phyloP scores from a whole-genome alignment of 2,113 vertebrate species.

The Raja brachyura region DNA sequence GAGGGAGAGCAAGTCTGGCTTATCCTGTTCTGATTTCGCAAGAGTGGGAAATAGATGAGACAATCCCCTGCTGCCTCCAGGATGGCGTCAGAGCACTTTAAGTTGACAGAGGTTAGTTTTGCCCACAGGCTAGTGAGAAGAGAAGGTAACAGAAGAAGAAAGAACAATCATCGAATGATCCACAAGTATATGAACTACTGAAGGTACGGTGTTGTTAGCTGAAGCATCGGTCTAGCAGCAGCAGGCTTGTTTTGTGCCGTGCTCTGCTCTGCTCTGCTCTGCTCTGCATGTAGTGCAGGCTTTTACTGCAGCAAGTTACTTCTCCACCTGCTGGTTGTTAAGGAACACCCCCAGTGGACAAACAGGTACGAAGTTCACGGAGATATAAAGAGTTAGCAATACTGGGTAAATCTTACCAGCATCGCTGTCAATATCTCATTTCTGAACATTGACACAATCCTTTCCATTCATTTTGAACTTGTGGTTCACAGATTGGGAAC shows the following conservation, averaged over 20 bases:
- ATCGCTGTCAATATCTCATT: background rate
- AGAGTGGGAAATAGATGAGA: constrained; percentile 42
- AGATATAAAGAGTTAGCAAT: background rate
- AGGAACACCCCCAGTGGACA: constrained; percentile 2
- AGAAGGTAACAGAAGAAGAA: background rate
- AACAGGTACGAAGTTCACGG: background rate
- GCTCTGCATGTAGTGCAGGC: constrained; percentile 29
- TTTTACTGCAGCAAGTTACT: constrained; percentile 44
- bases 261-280: constrained; percentile 37
- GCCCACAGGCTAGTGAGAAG: constrained; percentile 13
- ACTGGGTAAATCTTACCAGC: background rate
- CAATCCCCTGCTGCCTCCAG: constrained; percentile 39
- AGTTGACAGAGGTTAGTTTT: constrained; percentile 40
- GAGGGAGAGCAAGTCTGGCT: constrained; percentile 8
- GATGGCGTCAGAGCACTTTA: constrained; percentile 40
- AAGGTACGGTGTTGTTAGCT: constrained; percentile 29
- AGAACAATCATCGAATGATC: constrained; percentile 23
- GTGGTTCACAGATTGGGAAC: background rate
- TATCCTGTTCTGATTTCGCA: constrained; percentile 39
- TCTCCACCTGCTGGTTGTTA: constrained; percentile 47
- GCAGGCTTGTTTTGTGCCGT: constrained; percentile 40
- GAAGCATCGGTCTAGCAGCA: constrained; percentile 40
- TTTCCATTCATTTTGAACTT: background rate
- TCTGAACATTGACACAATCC: background rate
- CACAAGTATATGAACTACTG: constrained; percentile 39